Percentiles rank a stretch among this genome's conserved stretches.
These are phyloP conservation scores for Aelia acuminata DNA, from an alignment of 2,888 invertebrate species.

Conservation along the genomic window DNA sequence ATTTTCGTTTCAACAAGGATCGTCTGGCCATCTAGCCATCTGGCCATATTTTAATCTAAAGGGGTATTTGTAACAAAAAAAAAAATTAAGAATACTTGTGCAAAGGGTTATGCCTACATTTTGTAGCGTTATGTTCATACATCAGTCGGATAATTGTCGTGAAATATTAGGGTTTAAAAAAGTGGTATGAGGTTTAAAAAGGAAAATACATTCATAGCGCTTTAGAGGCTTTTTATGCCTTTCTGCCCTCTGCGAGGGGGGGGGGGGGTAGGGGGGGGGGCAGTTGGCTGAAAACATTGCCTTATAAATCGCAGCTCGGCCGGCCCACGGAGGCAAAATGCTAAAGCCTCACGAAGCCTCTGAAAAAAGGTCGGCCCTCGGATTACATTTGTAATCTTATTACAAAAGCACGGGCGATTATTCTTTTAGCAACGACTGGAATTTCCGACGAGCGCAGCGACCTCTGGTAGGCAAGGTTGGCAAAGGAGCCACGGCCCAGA, in stretches of 20 bases:
- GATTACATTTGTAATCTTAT: constrained; percentile 55
- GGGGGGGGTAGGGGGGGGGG: no score
- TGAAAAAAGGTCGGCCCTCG: neutral
- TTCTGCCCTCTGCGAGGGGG: neutral
- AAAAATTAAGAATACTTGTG: neutral
- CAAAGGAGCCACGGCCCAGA: neutral
- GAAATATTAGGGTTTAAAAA: constrained; percentile 17
- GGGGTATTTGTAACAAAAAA: no score
- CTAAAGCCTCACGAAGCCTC: neutral
- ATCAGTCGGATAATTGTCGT: constrained; percentile 7
- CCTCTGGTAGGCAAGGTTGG: neutral
- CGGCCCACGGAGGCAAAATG: constrained; percentile 11
- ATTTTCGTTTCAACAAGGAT: neutral
- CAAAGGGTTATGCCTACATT: neutral
- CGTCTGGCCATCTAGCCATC: neutral
- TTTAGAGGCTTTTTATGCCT: constrained; percentile 6
- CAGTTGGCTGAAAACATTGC: constrained; percentile 20
- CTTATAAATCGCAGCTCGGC: constrained; percentile 16
- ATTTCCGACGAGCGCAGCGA: neutral
- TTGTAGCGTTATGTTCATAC: neutral
- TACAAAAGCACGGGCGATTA: constrained; percentile 40
- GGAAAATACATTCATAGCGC: neutral
- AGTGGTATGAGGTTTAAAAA: constrained; percentile 16
- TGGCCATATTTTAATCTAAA: neutral
- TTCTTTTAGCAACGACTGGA: constrained; percentile 37